Evolutionary conservation across 2,888 invertebrate species (phyloP), one percentile per base, ranked within the genome.

Genomic region (Diabrotica balteata): DNA sequence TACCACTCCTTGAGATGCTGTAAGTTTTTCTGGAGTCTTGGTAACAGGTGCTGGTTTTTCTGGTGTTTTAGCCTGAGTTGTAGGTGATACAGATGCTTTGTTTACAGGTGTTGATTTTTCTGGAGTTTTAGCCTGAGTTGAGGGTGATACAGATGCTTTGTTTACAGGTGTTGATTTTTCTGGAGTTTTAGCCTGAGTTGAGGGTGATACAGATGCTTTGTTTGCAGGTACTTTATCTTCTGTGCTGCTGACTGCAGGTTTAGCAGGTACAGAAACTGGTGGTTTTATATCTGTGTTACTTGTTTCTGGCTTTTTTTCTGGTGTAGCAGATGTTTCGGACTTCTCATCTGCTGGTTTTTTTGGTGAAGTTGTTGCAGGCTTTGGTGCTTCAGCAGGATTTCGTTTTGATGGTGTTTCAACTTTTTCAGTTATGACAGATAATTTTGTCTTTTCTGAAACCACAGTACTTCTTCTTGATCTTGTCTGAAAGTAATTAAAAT

Each of bases 1-100:
- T 4, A 32, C 32, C 0, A 4, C 32, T 32, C 9, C 47, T 47
- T 47, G 47, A 47, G 32, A 2, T 32, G 5, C 49, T 45, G 46
- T 42, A 10, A 22, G 32, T 57, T 67, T 62, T 60, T 64, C 64
- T 45, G 65, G 42, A 8, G 66, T 7, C 54, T 61, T 62, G 22
- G 17, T 43, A 46, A 45, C 57, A 55, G 44, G 55, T 46, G 50
- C 54, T 5, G 63, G 10, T 47, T 60, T 55, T 49, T 50, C 63
- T 47, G 63, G 63, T n/a, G 60, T 49, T 22, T 54, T 60, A 7
- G 8, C 44, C 6, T 52, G 59, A 47, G 11, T 10, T 45, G n/a
- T 54, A 8, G 11, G 42, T n/a, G n/a, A 42, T n/a, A 32, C 59
- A 2, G 42, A 8, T 11, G 51, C 43, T 51, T 49, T 60, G 7